These are phyloP conservation scores for Takifugu bimaculatus DNA, from an alignment of 2,113 vertebrate genomes.

Conservation along the genomic window DNA sequence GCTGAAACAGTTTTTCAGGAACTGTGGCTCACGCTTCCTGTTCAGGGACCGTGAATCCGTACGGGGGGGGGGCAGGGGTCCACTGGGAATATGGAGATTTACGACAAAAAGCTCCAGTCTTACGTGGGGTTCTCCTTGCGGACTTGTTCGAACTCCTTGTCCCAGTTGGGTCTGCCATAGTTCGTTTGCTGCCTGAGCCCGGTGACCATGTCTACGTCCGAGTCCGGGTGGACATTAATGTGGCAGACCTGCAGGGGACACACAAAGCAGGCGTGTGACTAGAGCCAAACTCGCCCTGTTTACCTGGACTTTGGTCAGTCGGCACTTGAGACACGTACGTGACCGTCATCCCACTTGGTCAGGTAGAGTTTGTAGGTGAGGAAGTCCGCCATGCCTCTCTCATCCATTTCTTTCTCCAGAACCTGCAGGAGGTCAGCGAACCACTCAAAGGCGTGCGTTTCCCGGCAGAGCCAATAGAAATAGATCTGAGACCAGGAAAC, in stretches of 20 bases:
- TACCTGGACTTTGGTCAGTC: background rate
- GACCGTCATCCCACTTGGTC: conserved; percentile 83
- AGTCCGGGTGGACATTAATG: conserved; percentile 77
- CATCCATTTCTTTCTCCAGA: conserved; percentile 87
- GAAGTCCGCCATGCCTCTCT: conserved; percentile 81
- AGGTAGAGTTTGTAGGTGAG: conserved; percentile 90
- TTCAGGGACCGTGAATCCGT: too few relatives aligned
- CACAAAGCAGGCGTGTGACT: background rate
- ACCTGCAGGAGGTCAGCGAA: conserved; percentile 86
- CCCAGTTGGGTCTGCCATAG: conserved; percentile 87
- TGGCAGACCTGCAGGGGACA: conserved; percentile 61
- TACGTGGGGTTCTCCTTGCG: conserved; percentile 83
- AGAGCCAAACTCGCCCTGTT: background rate
- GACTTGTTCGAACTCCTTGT: conserved; percentile 82
- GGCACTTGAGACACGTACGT: conserved; percentile 74
- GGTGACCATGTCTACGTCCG: conserved; percentile 78
- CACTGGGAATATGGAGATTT: background rate
- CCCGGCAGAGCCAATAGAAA: conserved; percentile 93
- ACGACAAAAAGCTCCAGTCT: conserved; percentile 39
- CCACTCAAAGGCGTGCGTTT: conserved; percentile 89
- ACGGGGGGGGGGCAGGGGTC: too few relatives aligned
- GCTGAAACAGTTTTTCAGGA: too few relatives aligned
- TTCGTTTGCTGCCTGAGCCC: conserved; percentile 89
- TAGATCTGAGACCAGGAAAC: conserved; percentile 81
- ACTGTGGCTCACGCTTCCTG: too few relatives aligned